A percentile compares a stretch with the other conserved stretches of the same genome.
phyloP scores from a whole-genome alignment of 2,797 vertebrate genomes.

The Gambelia wislizenii region DNA sequence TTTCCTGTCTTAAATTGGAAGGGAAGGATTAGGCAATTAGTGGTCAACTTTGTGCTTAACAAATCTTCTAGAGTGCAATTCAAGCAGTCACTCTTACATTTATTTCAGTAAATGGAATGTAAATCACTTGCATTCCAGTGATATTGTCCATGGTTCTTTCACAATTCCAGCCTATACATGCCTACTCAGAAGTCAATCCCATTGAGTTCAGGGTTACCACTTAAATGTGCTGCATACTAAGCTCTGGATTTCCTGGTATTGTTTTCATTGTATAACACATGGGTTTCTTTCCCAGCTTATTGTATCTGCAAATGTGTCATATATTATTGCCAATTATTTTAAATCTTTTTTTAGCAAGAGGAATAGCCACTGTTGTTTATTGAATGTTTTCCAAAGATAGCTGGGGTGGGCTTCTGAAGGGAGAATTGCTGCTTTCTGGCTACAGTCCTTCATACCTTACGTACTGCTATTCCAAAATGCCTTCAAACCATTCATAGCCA shows the following conservation, averaged over 20 bases:
- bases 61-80: neutral
- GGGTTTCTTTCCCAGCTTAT: neutral
- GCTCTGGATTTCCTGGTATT: neutral
- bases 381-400: constrained; percentile 9
- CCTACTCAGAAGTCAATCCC: neutral
- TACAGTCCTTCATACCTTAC: neutral
- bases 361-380: neutral
- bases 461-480: neutral
- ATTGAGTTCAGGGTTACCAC: neutral
- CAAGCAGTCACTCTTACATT: neutral
- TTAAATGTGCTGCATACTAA: neutral
- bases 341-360: neutral
- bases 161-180: neutral
- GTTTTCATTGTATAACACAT: neutral
- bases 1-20: neutral
- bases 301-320: neutral
- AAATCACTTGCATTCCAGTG: neutral
- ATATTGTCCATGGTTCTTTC: neutral
- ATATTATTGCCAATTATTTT: neutral
- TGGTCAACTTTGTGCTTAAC: neutral
- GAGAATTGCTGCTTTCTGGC: neutral
- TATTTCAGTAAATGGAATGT: neutral
- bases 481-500: too few species aligned
- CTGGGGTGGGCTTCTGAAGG: neutral
- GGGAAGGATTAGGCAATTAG: neutral